These are phyloP conservation scores for Globia sparganii DNA, from an alignment of 2,888 invertebrate species.

Conservation along the genomic window DNA sequence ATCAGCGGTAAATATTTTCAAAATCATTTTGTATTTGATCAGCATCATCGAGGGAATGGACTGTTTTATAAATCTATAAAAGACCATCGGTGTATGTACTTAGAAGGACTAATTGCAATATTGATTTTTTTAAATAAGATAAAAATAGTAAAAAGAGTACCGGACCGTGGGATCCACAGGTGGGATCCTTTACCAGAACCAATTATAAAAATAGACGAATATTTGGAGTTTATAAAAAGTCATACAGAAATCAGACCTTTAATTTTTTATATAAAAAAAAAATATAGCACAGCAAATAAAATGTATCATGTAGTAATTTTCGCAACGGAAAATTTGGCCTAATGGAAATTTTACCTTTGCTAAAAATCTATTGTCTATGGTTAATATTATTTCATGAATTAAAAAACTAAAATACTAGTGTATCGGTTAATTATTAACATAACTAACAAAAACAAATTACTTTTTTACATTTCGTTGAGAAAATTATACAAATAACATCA, in stretches of 20 bases:
- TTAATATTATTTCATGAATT: too few relatives aligned
- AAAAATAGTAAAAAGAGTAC: neutral
- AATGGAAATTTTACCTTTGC: neutral
- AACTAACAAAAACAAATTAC: neutral
- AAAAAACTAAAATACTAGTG: accelerated
- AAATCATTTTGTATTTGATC: neutral
- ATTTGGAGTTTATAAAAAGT: neutral
- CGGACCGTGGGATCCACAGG: neutral
- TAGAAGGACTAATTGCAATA: neutral
- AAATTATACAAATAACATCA: neutral
- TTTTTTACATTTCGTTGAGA: neutral
- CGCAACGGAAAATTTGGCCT: neutral
- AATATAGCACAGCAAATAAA: neutral
- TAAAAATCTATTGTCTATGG: neutral
- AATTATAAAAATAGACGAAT: neutral
- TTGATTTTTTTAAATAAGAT: neutral
- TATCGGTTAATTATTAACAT: neutral
- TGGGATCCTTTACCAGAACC: neutral
- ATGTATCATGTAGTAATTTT: neutral
- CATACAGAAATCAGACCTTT: neutral
- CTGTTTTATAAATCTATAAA: neutral
- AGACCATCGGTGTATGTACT: neutral
- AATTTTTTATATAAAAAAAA: too few relatives aligned
- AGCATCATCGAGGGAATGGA: neutral
- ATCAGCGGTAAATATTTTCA: too few relatives aligned